Percentiles rank a stretch among this genome's conserved stretches.
Conservation (phyloP, 1,140 invertebrate genomes). For the Drosophila rufa region DNA sequence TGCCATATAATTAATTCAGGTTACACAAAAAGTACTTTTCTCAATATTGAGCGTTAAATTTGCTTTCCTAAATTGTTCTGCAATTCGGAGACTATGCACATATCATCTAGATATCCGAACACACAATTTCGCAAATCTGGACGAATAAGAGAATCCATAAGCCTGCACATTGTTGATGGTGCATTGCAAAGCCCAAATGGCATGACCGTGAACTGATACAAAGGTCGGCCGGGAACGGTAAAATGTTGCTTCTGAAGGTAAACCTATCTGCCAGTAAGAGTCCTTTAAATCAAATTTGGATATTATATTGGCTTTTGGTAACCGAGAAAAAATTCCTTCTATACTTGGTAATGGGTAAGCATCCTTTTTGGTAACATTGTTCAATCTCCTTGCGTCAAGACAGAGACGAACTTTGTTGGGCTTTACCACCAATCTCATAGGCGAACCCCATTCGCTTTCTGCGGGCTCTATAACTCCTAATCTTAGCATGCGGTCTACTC, state of each 20-base stretch:
- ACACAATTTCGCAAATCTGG: constrained; percentile 58
- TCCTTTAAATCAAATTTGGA: too few relatives aligned
- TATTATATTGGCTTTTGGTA: too few relatives aligned
- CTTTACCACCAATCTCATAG: constrained; percentile 11
- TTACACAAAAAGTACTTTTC: constrained; percentile 4
- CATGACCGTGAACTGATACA: constrained; percentile 55
- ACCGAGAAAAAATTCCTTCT: not conserved
- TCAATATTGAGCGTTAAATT: constrained; percentile 6
- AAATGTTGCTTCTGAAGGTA: constrained; percentile 48
- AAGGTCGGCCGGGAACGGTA: constrained; percentile 59
- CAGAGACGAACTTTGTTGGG: constrained; percentile 3
- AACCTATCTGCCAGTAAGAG: too few relatives aligned
- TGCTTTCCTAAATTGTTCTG: constrained; percentile 8
- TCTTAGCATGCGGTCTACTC: not conserved
- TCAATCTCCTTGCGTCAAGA: constrained; percentile 57
- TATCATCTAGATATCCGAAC: not conserved
- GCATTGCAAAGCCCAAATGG: not conserved
- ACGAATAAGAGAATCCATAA: constrained; percentile 38
- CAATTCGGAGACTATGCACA: too few relatives aligned
- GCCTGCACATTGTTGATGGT: constrained; percentile 29
- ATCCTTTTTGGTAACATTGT: constrained; percentile 10
- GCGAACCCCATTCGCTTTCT: constrained; percentile 10
- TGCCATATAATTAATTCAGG: not conserved
- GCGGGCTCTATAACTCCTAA: constrained; percentile 2
- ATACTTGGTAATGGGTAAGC: too few relatives aligned